phyloP scores from a whole-genome alignment of 2,113 vertebrate genomes.

The Chaetura pelagica region DNA sequence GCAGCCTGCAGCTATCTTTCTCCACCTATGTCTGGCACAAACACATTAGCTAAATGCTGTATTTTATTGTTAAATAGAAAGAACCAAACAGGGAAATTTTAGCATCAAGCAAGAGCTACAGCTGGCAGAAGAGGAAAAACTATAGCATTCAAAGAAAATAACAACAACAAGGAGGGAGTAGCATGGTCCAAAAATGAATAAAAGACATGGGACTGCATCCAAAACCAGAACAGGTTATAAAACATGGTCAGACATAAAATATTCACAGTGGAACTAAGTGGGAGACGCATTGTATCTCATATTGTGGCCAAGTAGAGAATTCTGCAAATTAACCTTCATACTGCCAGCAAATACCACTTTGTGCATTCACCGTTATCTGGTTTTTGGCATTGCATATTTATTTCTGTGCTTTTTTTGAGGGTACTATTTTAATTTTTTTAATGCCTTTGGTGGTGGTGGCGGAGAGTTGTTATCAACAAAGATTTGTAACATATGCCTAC shows the following conservation, averaged over 20 bases:
- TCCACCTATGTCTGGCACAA: constrained; percentile 21
- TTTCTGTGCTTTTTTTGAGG: neutral
- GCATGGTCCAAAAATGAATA: constrained; percentile 38
- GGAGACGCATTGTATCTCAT: neutral
- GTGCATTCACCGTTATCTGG: neutral
- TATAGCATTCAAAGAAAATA: constrained; percentile 1
- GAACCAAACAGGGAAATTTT: constrained; percentile 18
- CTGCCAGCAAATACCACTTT: neutral
- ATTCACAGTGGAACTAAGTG: neutral
- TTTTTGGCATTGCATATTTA: neutral
- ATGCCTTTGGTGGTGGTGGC: accelerated
- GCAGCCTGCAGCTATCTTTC: constrained; percentile 2
- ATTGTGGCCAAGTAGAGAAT: neutral
- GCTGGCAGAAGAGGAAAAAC: constrained; percentile 26
- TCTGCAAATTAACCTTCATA: neutral
- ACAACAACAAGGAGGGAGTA: neutral
- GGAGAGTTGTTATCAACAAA: neutral
- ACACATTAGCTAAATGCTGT: neutral
- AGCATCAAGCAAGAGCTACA: neutral
- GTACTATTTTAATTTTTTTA: neutral
- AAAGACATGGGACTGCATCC: constrained; percentile 8
- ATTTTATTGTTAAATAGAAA: constrained; percentile 19
- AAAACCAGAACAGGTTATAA: constrained; percentile 17
- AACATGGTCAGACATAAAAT: constrained; percentile 40
- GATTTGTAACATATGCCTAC: neutral